Evolutionary conservation across 2,888 invertebrate genomes (phyloP), one percentile per base, ranked within the genome.

Genomic region (Phrixothrix hirtus): DNA sequence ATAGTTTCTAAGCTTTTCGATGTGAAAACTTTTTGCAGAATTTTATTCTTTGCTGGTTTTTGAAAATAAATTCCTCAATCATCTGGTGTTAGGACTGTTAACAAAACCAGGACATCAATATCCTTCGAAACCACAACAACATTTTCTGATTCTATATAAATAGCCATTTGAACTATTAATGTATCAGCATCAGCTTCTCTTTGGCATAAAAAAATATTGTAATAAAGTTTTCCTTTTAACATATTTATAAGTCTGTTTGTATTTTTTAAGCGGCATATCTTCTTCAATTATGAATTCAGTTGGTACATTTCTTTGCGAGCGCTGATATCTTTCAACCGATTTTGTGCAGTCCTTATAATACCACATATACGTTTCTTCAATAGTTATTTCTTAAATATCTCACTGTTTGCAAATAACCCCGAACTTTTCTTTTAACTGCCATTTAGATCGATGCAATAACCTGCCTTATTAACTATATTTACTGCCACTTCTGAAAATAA

Each of bases 221-320:
- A n/a, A 34, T 14, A 14, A 15, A 34, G 13, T 34, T 34, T 34
- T 2, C 11, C 31, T 46, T 46, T 32, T 29, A 56, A 27, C 48
- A 58, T 45, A 29, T 57, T 41, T 35, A 49, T 49, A 1, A 49
- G 12, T 1, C 55, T 11, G 17, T 42, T 55, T 36, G 54, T 42
- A 38, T 38, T 26, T 41, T 41, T 29, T 32, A 5, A 32, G 14
- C 13, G 32, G 32, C 13, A 15, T 32, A 15, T 32, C 14, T 5
- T 32, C 15, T 9, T 32, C 36, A 36, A 36, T 21, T 5, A 36
- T 25, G 4, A 6, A 21, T 10, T 36, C 36, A 5, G 9, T 36
- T 5, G 21, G 21, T 1, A 21, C 36, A 36, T 36, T 36, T 10
- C 10, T 5, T 5, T 7, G 6, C 7, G 12, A 25, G 1, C 38